A percentile compares a stretch with the other conserved stretches of the same genome.
These are phyloP conservation scores for Diabrotica balteata DNA, from an alignment of 2,888 invertebrate species.

Conservation along the genomic window DNA sequence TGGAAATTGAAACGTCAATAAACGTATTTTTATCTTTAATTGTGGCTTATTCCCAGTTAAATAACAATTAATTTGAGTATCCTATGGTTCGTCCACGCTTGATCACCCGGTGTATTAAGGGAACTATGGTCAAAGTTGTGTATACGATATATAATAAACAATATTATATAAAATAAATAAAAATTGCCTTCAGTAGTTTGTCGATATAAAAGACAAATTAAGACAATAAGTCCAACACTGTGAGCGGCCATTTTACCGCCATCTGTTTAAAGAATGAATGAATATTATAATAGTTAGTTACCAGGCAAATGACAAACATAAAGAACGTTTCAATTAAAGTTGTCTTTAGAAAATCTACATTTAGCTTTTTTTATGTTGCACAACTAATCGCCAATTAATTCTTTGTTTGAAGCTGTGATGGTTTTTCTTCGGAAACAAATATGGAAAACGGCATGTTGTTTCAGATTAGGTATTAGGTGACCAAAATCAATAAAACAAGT, in stretches of 20 bases:
- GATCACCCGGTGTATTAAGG: no score
- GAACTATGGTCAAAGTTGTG: no score
- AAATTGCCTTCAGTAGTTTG: no score
- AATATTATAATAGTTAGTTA: slow-evolving; percentile 42
- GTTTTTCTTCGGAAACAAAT: slow-evolving; percentile 27
- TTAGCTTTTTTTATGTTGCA: slow-evolving; percentile 27
- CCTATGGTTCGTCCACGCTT: no score
- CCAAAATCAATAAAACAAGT: slow-evolving; percentile 28
- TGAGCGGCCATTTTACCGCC: slow-evolving; percentile 41
- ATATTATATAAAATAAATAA: no score
- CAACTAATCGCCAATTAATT: slow-evolving; percentile 32
- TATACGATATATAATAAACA: no score
- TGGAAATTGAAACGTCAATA: no score
- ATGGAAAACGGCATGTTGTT: slow-evolving; percentile 28
- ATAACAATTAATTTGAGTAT: no score
- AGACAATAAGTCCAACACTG: slow-evolving; percentile 25
- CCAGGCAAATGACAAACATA: slow-evolving; percentile 41
- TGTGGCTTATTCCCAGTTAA: no score
- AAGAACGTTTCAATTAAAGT: slow-evolving; percentile 44
- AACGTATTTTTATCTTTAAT: no score
- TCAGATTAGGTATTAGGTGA: slow-evolving; percentile 30
- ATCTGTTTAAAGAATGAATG: slow-evolving; percentile 45
- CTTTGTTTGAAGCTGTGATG: slow-evolving; percentile 14
- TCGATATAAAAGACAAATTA: slow-evolving; percentile 5
- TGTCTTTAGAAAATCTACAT: slow-evolving; percentile 30